phyloP scores from a whole-genome alignment of 2,888 invertebrate genomes.

The Amphiduros pacificus region DNA sequence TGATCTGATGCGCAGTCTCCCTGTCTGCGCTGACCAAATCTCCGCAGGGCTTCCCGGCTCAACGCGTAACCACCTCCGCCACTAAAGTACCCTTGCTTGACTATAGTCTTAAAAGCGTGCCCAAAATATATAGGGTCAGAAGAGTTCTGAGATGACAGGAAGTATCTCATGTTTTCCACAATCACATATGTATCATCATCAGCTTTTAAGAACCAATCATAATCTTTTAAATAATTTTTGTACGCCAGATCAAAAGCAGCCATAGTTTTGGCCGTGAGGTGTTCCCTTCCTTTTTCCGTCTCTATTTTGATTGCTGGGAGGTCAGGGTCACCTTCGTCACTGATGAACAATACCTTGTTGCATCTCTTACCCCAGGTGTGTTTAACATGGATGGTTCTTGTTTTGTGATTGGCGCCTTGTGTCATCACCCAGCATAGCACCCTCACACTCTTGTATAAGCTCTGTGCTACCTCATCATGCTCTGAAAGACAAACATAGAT shows the following conservation, averaged over 20 bases:
- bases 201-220: slow-evolving; percentile 98
- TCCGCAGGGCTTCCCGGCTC: slow-evolving; percentile 28
- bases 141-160: slow-evolving; percentile 78
- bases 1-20: slow-evolving; percentile 34
- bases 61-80: slow-evolving; percentile 31
- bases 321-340: slow-evolving; percentile 66
- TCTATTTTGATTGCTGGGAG: slow-evolving; percentile 71
- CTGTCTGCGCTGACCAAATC: slow-evolving; percentile 25
- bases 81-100: slow-evolving; percentile 35
- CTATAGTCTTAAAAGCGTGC: slow-evolving; percentile 48
- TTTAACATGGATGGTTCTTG: slow-evolving; percentile 86
- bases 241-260: slow-evolving; percentile 87
- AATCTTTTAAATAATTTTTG: slow-evolving; percentile 76
- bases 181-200: slow-evolving; percentile 98
- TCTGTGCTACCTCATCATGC: slow-evolving; percentile 27
- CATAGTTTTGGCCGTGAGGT: slow-evolving; percentile 95
- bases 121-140: slow-evolving; percentile 80
- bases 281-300: slow-evolving; percentile 79
- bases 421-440: slow-evolving; percentile 98
- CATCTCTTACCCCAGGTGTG: slow-evolving; percentile 82
- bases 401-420: slow-evolving; percentile 82
- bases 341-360: slow-evolving; percentile 56
- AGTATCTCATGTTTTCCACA: slow-evolving; percentile 89
- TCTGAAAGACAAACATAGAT: no score
- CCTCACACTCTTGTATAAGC: slow-evolving; percentile 74